Evolutionary conservation across 2,797 vertebrate genomes (phyloP), one percentile per base, ranked within the genome.

Genomic region (Masticophis lateralis): DNA sequence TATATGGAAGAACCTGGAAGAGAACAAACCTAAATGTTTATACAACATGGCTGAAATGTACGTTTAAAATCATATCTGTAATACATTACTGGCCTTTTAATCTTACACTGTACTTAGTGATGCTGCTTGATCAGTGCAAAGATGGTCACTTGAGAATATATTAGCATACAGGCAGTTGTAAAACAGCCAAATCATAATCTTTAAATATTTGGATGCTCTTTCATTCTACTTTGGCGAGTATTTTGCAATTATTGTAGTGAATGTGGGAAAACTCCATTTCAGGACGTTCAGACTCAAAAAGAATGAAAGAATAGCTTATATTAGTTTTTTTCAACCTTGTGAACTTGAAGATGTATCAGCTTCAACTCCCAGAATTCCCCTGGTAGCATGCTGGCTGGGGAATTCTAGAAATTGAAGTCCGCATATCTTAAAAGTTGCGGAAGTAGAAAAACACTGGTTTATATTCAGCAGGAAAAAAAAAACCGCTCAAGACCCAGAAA

Each of bases 1-100:
- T 90, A 47, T 88, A 95, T 94, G 86, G 53, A 87, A 95, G 96
- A 90, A 27, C 69, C 90, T 92, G 89, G 94, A 91, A 25, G 83
- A 95, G 92, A 83, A 83, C 61, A 55, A 32, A 87, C 55, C 55
- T 8, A 87, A 61, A 87, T 88, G 90, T 86, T 51, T 93, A 90
- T 92, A 90, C 91, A 95, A 95, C 53, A 3, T 22, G 89, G 43
- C 97, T 60, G 32, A 93, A 93, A 96, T 90, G 92, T 60, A 43
- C 60, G 92, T 93, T 97, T 93, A 95, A 91, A 94, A 89, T 61
- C 91, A 61, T 88, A 25, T 37, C 13, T 86, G 9, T 55, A 89
- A 57, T n/a, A 90, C 94, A 94, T 93, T 87, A 60, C 55, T 92
- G 93, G 88, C 92, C 90, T 88, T 28, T n/a, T 16, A 2, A 57